Conservation (phyloP, 2,797 vertebrate species). For the Chloroceryle inda region DNA sequence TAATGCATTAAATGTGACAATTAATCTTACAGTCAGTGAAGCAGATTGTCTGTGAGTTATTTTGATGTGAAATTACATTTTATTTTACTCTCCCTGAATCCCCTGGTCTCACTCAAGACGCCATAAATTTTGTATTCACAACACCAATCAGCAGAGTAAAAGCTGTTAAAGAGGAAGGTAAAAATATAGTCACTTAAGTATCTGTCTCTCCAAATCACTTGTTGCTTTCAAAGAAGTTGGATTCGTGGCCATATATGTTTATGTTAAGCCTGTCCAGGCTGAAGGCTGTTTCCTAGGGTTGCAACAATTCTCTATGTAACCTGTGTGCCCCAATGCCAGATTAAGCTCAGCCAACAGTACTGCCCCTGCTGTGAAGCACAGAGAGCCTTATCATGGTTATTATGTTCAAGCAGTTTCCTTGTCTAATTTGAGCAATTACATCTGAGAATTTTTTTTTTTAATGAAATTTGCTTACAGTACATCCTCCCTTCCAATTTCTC, state of each 20-base stretch:
- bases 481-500: slow-evolving; percentile 6
- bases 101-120: neutral
- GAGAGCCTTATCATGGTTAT: slow-evolving; percentile 13
- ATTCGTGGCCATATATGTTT: neutral
- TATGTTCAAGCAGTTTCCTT: slow-evolving; percentile 48
- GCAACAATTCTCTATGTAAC: neutral
- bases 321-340: neutral
- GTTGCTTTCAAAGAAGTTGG: neutral
- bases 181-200: neutral
- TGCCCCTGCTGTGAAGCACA: neutral
- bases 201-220: neutral
- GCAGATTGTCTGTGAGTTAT: slow-evolving; percentile 39
- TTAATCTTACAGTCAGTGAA: slow-evolving; percentile 63
- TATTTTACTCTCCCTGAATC: slow-evolving; percentile 26
- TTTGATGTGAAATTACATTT: slow-evolving; percentile 60
- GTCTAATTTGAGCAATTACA: slow-evolving; percentile 50
- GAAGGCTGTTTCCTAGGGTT: neutral
- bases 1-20: slow-evolving; percentile 64
- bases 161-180: neutral
- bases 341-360: neutral
- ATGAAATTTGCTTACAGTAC: slow-evolving; percentile 1
- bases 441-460: neutral
- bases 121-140: slow-evolving; percentile 52
- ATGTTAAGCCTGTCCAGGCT: neutral
- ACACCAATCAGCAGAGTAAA: slow-evolving; percentile 24